Base-by-base conservation (phyloP, 1,140 invertebrate species). In the Rhynchophorus ferrugineus region DNA sequence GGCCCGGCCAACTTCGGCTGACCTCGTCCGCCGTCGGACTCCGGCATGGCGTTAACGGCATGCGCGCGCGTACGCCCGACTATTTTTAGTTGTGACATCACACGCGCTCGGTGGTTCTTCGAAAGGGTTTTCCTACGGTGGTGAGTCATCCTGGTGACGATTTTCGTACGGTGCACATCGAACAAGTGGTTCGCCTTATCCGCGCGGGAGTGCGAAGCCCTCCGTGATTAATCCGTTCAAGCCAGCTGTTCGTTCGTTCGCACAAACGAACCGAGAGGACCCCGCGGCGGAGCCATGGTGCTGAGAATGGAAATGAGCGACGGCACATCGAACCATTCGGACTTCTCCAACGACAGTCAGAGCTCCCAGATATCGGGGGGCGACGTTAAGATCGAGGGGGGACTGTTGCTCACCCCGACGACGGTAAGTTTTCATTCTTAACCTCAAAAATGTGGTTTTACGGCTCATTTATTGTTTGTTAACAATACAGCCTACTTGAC, bases 291-390 rank as follows among this genome's bases (percentile, higher is more conserved):
- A n/a, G n/a, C n/a, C n/a, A 48, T 47, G 48, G 64, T 64, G 49
- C 62, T 69, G 58, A 67, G 67, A 49, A 54, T 67, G 47, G 66
- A 66, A 34, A 49, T 64, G 38, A 66, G 63, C 54, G 68, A 69
- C 54, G 64, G 65, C 13, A 59, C 63, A 48, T 69, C 68, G 34
- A 67, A 68, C 50, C 61, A 69, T 57, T 68, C 65, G 45, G 68
- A 69, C 61, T 69, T 69, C 60, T 68, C 65, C 3, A 67, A 66
- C 57, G 68, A 69, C 44, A 69, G 66, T 44, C 65, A 69, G 57
- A 63, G 61, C 52, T 69, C 67, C 19, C 62, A 68, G 38, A 58
- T 62, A 34, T 66, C 65, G 19, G 60, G 61, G 17, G 54, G 57
- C 14, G 65, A 62, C 47, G 63, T 65, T 49, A 62, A 59, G 0